Base-by-base conservation (phyloP, 2,888 invertebrate species). In the Peribatodes rhomboidaria region DNA sequence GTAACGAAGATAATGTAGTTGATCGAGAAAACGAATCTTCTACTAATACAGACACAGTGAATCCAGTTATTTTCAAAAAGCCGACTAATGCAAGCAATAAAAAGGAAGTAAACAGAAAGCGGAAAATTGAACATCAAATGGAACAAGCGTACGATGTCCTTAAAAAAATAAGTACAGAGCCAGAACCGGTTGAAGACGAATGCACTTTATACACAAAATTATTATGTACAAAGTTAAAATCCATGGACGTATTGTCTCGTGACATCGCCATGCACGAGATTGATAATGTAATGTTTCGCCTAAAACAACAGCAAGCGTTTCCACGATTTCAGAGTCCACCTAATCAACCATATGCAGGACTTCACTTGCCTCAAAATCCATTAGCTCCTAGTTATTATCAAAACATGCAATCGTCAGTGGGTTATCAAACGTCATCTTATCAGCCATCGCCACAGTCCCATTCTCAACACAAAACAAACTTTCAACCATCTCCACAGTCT, bases 271-370 rank as follows among this genome's bases (percentile, higher is more conserved):
- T 61, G 55, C 54, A 61, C 14, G 55, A 61, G 61, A 61, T 61
- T 55, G 61, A 61, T 61, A 61, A 61, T 55, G 61, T 61, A 61
- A 55, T 61, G 46, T 56, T 56, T 56, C 46, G 56, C 27, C 56
- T 56, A 46, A 56, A 55, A 57, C 57, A 57, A 57, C 57, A 53
- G 60, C 60, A 53, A 46, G 42, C 53, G 46, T 60, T 60, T 53
- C 60, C 60, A 60, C 60, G 60, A 60, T 60, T 53, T 53, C 60
- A 44, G 53, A 60, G 53, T 60, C 44, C 60, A 10, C 53, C 60
- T 60, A 60, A 60, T 60, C 53, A 60, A 60, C 53, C 60, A 60
- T 60, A 46, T 60, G 53, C 60, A 60, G 60, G 60, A 60, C n/a
- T 42, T 53, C 53, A 60, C 44, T 46, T 60, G 53, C 60, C 53